Base-by-base conservation (phyloP, 1,140 invertebrate genomes). In the Monomorium pharaonis region DNA sequence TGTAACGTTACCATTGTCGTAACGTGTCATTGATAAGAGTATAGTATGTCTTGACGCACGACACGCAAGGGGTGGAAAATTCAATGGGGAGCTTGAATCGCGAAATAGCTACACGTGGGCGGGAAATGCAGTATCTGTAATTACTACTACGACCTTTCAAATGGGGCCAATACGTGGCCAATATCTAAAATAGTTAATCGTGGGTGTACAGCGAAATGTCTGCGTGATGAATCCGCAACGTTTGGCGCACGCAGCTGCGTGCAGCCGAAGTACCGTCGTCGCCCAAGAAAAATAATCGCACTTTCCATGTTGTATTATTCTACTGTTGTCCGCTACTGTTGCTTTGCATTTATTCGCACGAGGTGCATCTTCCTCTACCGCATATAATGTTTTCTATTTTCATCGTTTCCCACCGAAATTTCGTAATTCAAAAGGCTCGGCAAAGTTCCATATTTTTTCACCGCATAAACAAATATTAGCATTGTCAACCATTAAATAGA, bases 61-160 rank as follows among this genome's bases (percentile, higher is more conserved):
- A 88, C n/a, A n/a, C n/a, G n/a, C n/a, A n/a, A n/a, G n/a, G 85
- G 62, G 21, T 18, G 54, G 47, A 70, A 87, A 83, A 86, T 87
- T 72, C 70, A 87, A 84, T 30, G 76, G 75, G 18, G 54, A 85
- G 77, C 49, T 33, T 84, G 72, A 78, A 78, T 87, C 58, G 18
- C 49, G 6, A 24, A 33, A 85, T 30, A 75, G 49, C 33, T n/a
- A 44, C 27, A 18, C 63, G 51, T 67, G 4, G 12, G 1, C 6
- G 63, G 44, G 33, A 33, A 51, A 65, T 77, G 83, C 77, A 47
- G 54, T n/a, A n/a, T 88, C 51, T 24, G 74, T 89, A 89, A 89
- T 89, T 81, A 88, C 60, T 65, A 37, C 24, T 24, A 42, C 37
- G 88, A 88, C 74, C 75, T 88, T 85, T 88, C 75, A 54, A 88